Percentiles rank a stretch among this genome's conserved stretches.
Conservation (phyloP, 2,888 invertebrate genomes). For the Entomobrya multifasciata region DNA sequence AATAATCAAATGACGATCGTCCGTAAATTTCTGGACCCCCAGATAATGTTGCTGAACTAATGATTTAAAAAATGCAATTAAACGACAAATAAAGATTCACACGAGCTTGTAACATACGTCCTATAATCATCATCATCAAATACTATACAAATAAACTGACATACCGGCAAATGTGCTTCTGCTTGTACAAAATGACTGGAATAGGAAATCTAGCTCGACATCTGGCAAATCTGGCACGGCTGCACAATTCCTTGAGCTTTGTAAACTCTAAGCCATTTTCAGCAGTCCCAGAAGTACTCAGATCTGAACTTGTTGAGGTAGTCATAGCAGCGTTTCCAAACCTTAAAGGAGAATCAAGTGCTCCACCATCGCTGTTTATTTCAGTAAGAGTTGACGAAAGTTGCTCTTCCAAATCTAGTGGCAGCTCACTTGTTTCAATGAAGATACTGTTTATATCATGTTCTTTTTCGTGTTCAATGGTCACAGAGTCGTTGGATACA, state of each 20-base stretch:
- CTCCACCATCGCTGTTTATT: not conserved
- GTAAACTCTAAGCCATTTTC: slow-evolving; percentile 82
- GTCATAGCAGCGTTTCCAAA: slow-evolving; percentile 37
- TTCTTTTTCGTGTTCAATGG: not conserved
- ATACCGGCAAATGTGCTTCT: slow-evolving; percentile 86
- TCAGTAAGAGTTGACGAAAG: not conserved
- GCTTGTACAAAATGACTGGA: slow-evolving; percentile 89
- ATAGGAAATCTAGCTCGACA: slow-evolving; percentile 89
- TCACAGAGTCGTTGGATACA: not conserved
- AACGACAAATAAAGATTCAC: not conserved
- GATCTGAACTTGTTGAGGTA: slow-evolving; percentile 53
- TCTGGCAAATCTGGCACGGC: slow-evolving; percentile 87
- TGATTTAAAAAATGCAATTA: slow-evolving; percentile 79
- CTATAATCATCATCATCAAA: not conserved
- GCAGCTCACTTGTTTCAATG: slow-evolving; percentile 56
- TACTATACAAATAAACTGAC: slow-evolving; percentile 42
- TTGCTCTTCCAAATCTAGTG: slow-evolving; percentile 28
- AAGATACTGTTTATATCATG: slow-evolving; percentile 48
- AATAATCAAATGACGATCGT: slow-evolving; percentile 84
- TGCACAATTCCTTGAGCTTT: slow-evolving; percentile 85
- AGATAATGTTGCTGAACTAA: slow-evolving; percentile 88
- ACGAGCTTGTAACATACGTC: slow-evolving; percentile 18
- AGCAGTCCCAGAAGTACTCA: slow-evolving; percentile 42
- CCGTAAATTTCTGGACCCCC: slow-evolving; percentile 89
- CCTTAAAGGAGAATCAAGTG: not conserved